A percentile compares a stretch with the other conserved stretches of the same genome.
These are phyloP conservation scores for Pandion haliaetus DNA, from an alignment of 2,113 vertebrate genomes.

Conservation along the genomic window DNA sequence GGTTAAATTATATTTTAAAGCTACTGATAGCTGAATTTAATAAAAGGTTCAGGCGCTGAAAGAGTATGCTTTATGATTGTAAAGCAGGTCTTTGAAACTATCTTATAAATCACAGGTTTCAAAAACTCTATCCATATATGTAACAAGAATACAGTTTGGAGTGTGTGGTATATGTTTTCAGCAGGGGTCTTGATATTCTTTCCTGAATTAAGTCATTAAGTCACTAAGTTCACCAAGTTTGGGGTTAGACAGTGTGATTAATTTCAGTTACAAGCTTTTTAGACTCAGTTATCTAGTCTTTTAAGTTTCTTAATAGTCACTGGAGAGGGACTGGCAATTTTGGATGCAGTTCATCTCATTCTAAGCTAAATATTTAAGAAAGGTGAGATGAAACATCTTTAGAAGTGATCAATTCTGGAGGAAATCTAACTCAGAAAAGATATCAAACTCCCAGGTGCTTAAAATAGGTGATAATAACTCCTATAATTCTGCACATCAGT, in stretches of 20 bases:
- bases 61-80: constrained; percentile 21
- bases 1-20: constrained; percentile 46
- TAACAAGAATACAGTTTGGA: neutral
- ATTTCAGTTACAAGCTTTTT: neutral
- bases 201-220: constrained; percentile 15
- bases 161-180: neutral
- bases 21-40: constrained; percentile 9
- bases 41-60: constrained; percentile 52
- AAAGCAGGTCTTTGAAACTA: constrained; percentile 26
- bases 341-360: neutral
- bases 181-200: neutral
- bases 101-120: neutral
- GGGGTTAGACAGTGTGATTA: neutral
- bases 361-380: neutral
- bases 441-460: neutral
- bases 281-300: neutral
- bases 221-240: neutral
- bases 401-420: neutral
- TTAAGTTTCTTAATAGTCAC: neutral
- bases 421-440: neutral
- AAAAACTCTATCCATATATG: neutral
- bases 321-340: neutral
- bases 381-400: neutral
- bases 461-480: neutral
- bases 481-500: neutral